phyloP scores from a whole-genome alignment of 1,140 invertebrate species.

The Drosophila yakuba region DNA sequence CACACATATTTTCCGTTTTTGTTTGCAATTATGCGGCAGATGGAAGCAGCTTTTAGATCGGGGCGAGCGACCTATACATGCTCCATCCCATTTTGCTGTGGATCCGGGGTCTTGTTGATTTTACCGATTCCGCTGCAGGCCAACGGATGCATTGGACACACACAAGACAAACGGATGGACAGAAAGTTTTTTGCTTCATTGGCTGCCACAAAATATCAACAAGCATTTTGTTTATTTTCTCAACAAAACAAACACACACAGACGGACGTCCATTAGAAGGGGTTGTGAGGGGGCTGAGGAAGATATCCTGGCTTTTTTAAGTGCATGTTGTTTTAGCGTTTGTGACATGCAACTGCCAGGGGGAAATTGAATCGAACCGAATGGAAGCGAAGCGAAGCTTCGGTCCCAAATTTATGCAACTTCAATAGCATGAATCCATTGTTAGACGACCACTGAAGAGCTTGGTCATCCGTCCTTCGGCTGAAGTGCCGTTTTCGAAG shows the following conservation, averaged over 20 bases:
- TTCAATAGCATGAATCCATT: constrained; percentile 67
- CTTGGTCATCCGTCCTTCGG: constrained; percentile 31
- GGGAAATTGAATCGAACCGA: background rate
- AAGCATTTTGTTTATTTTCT: constrained; percentile 82
- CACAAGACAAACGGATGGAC: constrained; percentile 37
- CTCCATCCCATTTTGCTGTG: background rate
- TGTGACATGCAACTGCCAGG: constrained; percentile 66
- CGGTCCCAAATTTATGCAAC: constrained; percentile 74
- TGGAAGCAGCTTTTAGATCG: constrained; percentile 46
- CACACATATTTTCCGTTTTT: constrained; percentile 65
- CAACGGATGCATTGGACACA: constrained; percentile 47
- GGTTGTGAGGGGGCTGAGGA: background rate
- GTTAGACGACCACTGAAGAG: constrained; percentile 58
- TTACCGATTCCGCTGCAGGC: constrained; percentile 76
- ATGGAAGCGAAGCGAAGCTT: constrained; percentile 8
- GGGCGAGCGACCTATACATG: background rate
- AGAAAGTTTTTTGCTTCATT: constrained; percentile 77
- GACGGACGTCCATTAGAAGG: constrained; percentile 23
- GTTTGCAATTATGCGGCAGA: constrained; percentile 70
- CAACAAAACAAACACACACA: constrained; percentile 59
- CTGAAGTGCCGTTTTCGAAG: constrained; percentile 28
- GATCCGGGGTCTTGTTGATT: constrained; percentile 60
- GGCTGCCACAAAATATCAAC: constrained; percentile 82
- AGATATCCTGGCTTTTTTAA: constrained; percentile 63
- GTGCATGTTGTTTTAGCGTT: constrained; percentile 79